Percentiles rank a stretch among this genome's conserved stretches.
phyloP scores from a whole-genome alignment of 2,888 invertebrate genomes.

The Arctia plantaginis region DNA sequence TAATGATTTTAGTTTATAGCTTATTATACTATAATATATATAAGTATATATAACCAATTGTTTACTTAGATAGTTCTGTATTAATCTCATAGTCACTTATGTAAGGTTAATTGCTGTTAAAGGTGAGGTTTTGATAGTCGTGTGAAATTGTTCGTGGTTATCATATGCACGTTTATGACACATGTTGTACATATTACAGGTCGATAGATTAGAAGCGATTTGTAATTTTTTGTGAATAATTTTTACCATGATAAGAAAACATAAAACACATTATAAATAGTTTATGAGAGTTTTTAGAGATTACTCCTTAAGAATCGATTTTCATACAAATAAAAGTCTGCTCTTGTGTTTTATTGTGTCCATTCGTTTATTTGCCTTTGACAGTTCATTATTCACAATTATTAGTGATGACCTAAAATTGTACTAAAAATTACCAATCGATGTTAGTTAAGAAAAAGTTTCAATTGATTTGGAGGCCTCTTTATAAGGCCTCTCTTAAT shows the following conservation, averaged over 20 bases:
- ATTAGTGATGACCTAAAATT: no score
- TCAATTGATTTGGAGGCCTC: no score
- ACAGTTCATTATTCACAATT: slow-evolving; percentile 6
- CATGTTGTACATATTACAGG: background rate
- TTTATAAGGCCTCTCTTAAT: no score
- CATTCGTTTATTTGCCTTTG: background rate
- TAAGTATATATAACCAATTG: background rate
- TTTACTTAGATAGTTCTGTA: background rate
- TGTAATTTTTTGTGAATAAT: background rate
- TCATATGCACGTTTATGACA: background rate
- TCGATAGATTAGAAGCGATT: background rate
- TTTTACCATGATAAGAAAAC: background rate
- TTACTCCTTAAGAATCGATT: no score
- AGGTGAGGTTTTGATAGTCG: background rate
- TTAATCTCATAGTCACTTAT: background rate
- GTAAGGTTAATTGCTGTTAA: slow-evolving; percentile 6
- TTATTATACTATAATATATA: background rate
- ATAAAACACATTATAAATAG: background rate
- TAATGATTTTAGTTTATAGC: background rate
- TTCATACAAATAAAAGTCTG: no score
- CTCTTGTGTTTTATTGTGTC: no score
- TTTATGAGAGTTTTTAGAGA: no score
- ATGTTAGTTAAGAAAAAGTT: no score
- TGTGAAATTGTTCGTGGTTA: slow-evolving; percentile 1
- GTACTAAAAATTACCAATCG: no score